Evolutionary conservation across 2,888 invertebrate species (phyloP).

Genomic region (Lasioglossum malachurum): DNA sequence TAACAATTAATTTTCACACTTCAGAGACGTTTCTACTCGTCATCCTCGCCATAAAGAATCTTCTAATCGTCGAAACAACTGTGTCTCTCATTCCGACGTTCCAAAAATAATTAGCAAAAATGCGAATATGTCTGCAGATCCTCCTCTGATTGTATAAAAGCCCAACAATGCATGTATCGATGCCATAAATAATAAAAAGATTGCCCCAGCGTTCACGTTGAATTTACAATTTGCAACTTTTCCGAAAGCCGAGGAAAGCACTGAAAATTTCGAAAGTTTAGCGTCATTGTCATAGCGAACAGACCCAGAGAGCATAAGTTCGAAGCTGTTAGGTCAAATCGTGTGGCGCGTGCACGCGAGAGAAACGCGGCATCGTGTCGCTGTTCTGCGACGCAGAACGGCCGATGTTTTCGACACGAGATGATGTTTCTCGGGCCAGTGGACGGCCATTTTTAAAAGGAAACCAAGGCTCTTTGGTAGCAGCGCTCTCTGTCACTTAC

Average conservation of each 20-base stretch:
- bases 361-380: background rate
- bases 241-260: background rate
- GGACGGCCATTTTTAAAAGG: constrained; percentile 78
- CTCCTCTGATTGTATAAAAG: background rate
- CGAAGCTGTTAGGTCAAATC: background rate
- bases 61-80: background rate
- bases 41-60: background rate
- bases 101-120: background rate
- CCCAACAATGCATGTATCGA: too few species aligned
- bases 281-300: fast-evolving
- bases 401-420: constrained; percentile 69
- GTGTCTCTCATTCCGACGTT: background rate
- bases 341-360: constrained; percentile 8
- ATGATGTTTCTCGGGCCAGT: constrained; percentile 59
- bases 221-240: background rate
- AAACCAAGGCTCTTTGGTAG: constrained; percentile 67
- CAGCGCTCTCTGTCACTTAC: constrained; percentile 67
- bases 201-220: background rate
- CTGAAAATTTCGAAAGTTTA: background rate
- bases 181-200: background rate
- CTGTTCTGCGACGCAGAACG: constrained; percentile 49
- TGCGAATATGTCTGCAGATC: background rate
- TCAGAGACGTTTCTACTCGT: background rate
- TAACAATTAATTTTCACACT: background rate
- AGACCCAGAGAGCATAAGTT: background rate